Base-by-base conservation (phyloP, 1,140 invertebrate genomes). In the Oreohelix idahoensis region DNA sequence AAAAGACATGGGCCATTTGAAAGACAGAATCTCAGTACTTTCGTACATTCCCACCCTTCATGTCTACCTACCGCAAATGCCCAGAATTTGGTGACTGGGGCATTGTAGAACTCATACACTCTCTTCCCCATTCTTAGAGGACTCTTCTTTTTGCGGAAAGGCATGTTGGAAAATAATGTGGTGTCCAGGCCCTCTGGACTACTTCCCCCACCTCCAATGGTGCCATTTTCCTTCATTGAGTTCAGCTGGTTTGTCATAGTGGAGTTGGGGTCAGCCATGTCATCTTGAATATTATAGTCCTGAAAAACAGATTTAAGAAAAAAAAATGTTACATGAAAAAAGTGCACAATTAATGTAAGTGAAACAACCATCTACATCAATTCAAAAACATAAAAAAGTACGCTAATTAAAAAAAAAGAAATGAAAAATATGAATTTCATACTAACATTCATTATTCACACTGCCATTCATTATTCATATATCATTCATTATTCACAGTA, bases 71-170 rank as follows among this genome's bases (percentile, higher is more conserved):
- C 97, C 84, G 97, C 97, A 94, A 99, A 97, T 32, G 96, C 95
- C 97, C 97, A 99, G 93, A 99, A 99, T 93, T 99, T 99, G 8
- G 98, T 98, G 78, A 99, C 97, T 0, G 98, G 98, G 78, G 98
- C 97, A 36, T 97, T 97, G 93, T 98, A 99, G 93, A 99, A 99
- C 93, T 99, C 97, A 86, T 98, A 97, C 39, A 99, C 94, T 93
- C 98, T 98, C 91, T 97, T 97, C 87, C 96, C 96, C 51, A 98
- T 93, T 84, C 95, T 94, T 84, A 98, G 92, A n/a, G 90, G 89
- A 80, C 90, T 91, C 75, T 91, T 91, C 84, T 90, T 90, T 80
- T 88, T 89, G 86, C 75, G 81, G 53, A 77, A 73, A 20, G 84
- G 82, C 8, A 85, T 84, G 26, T 87, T 85, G 82, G 88, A 85